phyloP scores from a whole-genome alignment of 1,140 invertebrate species.

The Camponotus pennsylvanicus region DNA sequence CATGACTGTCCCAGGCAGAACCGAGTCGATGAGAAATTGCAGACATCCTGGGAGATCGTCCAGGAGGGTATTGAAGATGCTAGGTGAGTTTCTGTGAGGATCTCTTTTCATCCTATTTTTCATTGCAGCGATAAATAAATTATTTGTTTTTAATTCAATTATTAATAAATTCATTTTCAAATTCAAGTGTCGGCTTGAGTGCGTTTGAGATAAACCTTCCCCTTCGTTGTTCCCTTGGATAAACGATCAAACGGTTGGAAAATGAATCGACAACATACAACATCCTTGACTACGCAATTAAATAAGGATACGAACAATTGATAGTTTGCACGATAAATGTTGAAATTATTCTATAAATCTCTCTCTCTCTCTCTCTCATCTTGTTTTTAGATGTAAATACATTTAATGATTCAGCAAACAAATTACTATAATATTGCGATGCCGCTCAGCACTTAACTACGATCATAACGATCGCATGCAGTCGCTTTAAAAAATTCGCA shows the following conservation, averaged over 20 bases:
- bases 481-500: neutral
- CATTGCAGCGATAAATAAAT: neutral
- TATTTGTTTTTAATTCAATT: neutral
- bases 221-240: neutral
- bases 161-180: too few species aligned
- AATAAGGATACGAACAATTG: neutral
- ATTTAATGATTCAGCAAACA: constrained; percentile 4
- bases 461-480: neutral
- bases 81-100: constrained; percentile 86
- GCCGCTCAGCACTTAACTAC: neutral
- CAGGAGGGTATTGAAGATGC: constrained; percentile 89
- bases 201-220: neutral
- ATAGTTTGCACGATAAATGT: neutral
- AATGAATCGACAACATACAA: neutral
- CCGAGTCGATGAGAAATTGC: constrained; percentile 70
- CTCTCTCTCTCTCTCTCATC: neutral
- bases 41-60: constrained; percentile 84
- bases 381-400: neutral
- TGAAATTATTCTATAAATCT: neutral
- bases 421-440: neutral
- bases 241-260: neutral
- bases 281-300: neutral
- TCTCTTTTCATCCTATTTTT: neutral
- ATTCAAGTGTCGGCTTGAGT: neutral
- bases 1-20: constrained; percentile 79